Conservation (phyloP, 2,888 invertebrate species). For the Dryococelus australis region DNA sequence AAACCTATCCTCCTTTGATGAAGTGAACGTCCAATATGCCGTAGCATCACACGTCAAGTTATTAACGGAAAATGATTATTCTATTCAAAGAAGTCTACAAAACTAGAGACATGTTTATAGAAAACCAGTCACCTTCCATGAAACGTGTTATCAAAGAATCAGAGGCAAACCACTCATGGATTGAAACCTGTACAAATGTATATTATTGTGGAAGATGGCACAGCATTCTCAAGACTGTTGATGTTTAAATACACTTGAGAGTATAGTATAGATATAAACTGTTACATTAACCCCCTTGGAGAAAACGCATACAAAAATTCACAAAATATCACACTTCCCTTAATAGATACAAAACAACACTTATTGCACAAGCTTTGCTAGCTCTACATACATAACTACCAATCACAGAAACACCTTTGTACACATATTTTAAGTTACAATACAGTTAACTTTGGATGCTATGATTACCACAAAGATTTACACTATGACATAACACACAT, state of each 20-base stretch:
- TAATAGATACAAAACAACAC: neutral
- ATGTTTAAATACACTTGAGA: neutral
- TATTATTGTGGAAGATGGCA: neutral
- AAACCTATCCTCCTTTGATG: too few species aligned
- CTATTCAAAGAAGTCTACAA: too few species aligned
- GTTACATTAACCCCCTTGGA: neutral
- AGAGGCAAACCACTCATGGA: too few species aligned
- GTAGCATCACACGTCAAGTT: too few species aligned
- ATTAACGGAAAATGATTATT: too few species aligned
- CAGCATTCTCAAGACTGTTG: neutral
- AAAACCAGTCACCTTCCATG: too few species aligned
- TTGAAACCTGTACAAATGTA: neutral
- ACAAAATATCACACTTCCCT: neutral
- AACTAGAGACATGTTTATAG: too few species aligned
- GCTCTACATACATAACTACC: neutral
- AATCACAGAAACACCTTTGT: constrained; percentile 10
- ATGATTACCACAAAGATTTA: neutral
- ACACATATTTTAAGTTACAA: constrained; percentile 4
- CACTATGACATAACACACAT: neutral
- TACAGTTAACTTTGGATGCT: neutral
- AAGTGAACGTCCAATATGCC: too few species aligned
- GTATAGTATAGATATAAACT: neutral
- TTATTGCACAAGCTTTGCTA: constrained; percentile 10
- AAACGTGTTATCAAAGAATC: too few species aligned
- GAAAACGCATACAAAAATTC: neutral